phyloP scores from a whole-genome alignment of 1,140 invertebrate genomes.

The Philaenus spumarius region DNA sequence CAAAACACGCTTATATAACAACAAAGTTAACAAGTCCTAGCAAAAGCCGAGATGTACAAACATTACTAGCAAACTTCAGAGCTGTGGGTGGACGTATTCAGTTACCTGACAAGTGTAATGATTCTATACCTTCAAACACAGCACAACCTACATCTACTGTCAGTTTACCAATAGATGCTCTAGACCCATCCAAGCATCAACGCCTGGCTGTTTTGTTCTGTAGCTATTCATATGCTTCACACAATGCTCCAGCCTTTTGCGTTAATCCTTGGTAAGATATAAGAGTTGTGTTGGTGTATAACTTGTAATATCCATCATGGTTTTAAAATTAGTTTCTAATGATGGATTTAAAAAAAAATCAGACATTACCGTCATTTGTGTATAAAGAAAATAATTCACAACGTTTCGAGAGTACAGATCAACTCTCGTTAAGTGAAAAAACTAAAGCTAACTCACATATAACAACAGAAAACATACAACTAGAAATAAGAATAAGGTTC shows the following conservation, averaged over 20 bases:
- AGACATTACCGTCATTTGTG: no score
- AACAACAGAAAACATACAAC: no score
- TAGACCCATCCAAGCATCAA: conserved; percentile 85
- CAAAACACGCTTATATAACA: conserved; percentile 64
- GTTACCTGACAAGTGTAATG: not conserved
- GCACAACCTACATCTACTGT: not conserved
- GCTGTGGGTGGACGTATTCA: conserved; percentile 70
- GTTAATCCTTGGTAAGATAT: conserved; percentile 72
- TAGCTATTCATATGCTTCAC: conserved; percentile 76
- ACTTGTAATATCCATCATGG: no score
- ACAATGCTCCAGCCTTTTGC: conserved; percentile 79
- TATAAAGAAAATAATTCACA: no score
- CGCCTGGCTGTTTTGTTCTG: conserved; percentile 83
- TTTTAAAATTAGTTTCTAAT: no score
- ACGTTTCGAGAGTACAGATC: no score
- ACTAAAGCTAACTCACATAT: no score
- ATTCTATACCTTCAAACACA: not conserved
- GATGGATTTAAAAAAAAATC: no score
- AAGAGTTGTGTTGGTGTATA: no score
- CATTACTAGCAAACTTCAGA: conserved; percentile 74
- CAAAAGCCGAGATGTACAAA: conserved; percentile 55
- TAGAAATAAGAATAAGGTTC: no score
- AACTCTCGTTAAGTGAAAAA: no score
- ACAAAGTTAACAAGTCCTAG: conserved; percentile 57
- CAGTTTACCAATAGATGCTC: conserved; percentile 54